A percentile compares a stretch with the other conserved stretches of the same genome.
Conservation (phyloP, 2,113 vertebrate genomes). For the Amphiprion percula region DNA sequence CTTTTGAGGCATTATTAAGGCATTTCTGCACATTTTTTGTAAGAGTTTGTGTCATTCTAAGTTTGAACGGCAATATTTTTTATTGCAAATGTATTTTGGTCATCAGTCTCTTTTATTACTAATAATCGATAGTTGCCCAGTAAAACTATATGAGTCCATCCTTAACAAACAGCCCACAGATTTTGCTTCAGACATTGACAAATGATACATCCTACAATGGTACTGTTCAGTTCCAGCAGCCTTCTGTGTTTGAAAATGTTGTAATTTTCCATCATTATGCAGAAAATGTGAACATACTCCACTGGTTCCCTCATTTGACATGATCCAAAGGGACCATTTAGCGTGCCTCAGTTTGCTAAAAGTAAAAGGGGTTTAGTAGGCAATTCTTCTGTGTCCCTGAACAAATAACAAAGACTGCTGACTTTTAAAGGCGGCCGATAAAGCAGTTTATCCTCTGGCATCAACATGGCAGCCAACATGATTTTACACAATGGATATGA, state of each 20-base stretch:
- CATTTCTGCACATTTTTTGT: no score
- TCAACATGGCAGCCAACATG: constrained; percentile 60
- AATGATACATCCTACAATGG: background rate
- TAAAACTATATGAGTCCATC: no score
- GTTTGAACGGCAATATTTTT: no score
- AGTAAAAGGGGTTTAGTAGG: constrained; percentile 72
- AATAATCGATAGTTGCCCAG: no score
- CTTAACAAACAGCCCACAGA: no score
- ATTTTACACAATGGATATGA: constrained; percentile 42
- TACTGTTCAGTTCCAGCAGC: background rate
- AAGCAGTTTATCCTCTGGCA: constrained; percentile 68
- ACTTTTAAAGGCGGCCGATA: constrained; percentile 53
- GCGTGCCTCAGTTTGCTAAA: constrained; percentile 60
- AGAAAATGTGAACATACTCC: constrained; percentile 29
- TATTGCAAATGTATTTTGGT: no score
- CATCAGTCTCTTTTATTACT: no score
- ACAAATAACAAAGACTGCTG: constrained; percentile 76
- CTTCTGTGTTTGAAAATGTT: constrained; percentile 11
- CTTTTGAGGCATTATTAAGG: no score
- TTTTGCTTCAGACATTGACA: background rate
- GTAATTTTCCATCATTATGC: constrained; percentile 39
- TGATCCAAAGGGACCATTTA: constrained; percentile 66
- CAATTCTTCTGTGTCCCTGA: constrained; percentile 71
- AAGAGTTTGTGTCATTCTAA: no score
- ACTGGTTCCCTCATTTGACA: constrained; percentile 54